Conservation (phyloP, 64 coral and sea anemone genomes). For the Astreopora myriophthalma region DNA sequence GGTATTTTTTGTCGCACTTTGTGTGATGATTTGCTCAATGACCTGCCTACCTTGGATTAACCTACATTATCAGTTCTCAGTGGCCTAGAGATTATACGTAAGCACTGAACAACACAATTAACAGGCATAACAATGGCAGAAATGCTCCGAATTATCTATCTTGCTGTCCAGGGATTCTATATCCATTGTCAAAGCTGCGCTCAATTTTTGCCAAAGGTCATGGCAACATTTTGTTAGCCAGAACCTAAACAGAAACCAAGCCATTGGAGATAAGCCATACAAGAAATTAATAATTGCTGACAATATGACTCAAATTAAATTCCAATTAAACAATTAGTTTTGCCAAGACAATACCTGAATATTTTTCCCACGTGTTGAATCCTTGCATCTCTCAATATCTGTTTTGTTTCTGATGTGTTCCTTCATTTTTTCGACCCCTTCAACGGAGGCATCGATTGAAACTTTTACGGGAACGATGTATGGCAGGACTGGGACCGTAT, state of each 20-base stretch:
- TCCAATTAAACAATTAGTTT: constrained; percentile 56
- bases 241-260: not conserved
- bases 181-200: not conserved
- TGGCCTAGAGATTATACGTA: not conserved
- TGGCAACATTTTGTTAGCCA: not conserved
- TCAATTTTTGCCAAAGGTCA: not conserved
- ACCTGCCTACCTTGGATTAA: not conserved
- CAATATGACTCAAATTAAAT: constrained; percentile 33
- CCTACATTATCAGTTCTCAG: not conserved
- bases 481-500: not conserved
- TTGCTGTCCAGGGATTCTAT: not conserved
- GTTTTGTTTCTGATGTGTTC: too few species aligned
- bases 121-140: not conserved
- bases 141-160: not conserved
- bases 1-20: not conserved
- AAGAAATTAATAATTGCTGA: constrained; percentile 48
- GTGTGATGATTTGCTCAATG: not conserved
- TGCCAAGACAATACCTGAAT: constrained; percentile 23
- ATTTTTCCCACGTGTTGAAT: constrained; percentile 24
- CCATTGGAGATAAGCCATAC: constrained; percentile 1
- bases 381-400: too few species aligned
- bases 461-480: not conserved
- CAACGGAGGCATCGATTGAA: not conserved
- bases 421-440: not conserved
- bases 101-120: not conserved